phyloP scores from a whole-genome alignment of 2,888 invertebrate species.

The Callimorpha dominula region DNA sequence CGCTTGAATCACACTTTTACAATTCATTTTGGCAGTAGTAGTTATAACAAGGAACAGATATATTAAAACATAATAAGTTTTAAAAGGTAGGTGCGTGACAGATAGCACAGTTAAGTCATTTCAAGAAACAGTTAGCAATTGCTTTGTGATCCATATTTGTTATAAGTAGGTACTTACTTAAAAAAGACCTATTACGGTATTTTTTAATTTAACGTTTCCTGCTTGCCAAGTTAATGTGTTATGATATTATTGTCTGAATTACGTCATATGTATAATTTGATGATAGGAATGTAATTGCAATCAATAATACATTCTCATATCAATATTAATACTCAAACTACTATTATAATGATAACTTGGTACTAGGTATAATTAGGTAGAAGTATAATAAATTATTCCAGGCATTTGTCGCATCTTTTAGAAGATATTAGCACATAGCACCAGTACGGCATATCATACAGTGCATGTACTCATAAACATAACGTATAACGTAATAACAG shows the following conservation, averaged over 20 bases:
- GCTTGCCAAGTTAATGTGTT: slow-evolving; percentile 22
- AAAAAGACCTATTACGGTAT: background rate
- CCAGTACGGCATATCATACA: background rate
- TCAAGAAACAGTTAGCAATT: background rate
- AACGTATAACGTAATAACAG: background rate
- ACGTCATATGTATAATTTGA: background rate
- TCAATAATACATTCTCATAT: slow-evolving; percentile 6
- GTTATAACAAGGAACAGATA: slow-evolving; percentile 6
- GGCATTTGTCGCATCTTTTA: background rate
- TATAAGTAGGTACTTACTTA: background rate
- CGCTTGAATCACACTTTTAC: slow-evolving; percentile 53
- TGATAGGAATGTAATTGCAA: background rate
- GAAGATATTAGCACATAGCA: background rate
- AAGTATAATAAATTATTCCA: background rate
- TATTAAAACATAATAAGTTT: background rate
- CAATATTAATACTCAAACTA: background rate
- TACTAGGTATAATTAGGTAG: background rate
- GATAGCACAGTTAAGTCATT: background rate
- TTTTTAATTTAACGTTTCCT: slow-evolving; percentile 13
- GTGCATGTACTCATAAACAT: background rate
- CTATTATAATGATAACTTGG: background rate
- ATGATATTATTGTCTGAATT: background rate
- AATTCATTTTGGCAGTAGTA: slow-evolving; percentile 32
- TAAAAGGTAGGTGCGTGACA: background rate
- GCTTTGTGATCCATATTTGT: rapidly evolving